Base-by-base conservation (phyloP, 2,113 vertebrate genomes). In the Psittacula cyanocephala region DNA sequence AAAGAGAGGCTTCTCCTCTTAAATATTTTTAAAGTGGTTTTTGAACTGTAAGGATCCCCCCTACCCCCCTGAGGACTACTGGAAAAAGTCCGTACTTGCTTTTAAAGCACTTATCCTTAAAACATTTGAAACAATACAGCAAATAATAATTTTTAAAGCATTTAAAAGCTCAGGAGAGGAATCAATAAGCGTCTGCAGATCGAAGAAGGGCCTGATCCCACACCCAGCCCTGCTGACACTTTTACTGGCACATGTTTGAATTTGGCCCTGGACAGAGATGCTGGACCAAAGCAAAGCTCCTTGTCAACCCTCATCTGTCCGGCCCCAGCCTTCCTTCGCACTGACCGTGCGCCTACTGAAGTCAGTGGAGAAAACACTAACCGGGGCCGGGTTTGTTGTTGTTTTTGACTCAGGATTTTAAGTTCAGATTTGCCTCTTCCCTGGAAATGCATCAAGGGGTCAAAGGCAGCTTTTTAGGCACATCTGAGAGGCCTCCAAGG, bases 361-460 rank as follows among this genome's bases (percentile, higher is more conserved):
- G 55, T 55, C 92, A 84, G 80, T 92, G 94, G 92, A 94, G 93
- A 97, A 91, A 92, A 79, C 55, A 72, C 55, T 75, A 87, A 92
- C 11, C 16, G 12, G 47, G 79, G 47, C 35, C 1, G 35, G 52
- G 43, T 68, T 91, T 82, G 76, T 71, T 84, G 52, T 88, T 90
- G 82, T 28, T 92, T 94, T 75, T 78, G 57, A 92, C 84, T 91
- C 86, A 81, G 24, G 49, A 75, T 85, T 91, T 96, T 89, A 77
- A 93, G 55, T 29, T 72, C 91, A 70, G 87, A 93, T 91, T 88
- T 77, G 91, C 85, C 79, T 86, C 72, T 97, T 97, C 95, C 95
- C 90, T 96, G 95, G 92, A 96, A 97, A 90, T 91, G 92, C 95
- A 97, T 96, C 95, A 94, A 82, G 63, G 89, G 92, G 82, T 95